Conservation (phyloP, 2,797 vertebrate genomes). For the Gallinago stenura region DNA sequence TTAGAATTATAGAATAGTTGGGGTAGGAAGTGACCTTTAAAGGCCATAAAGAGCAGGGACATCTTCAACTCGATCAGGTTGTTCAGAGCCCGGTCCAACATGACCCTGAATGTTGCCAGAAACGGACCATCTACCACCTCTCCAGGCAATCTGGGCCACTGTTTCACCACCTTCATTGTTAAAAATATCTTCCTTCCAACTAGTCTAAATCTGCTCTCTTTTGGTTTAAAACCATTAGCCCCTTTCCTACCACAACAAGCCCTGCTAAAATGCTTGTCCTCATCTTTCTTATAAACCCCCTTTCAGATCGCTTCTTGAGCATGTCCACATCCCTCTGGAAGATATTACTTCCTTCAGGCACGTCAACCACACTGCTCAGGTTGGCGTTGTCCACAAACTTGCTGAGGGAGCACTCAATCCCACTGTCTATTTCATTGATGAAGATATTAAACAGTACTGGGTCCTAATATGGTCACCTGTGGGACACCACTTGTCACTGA, state of each 20-base stretch:
- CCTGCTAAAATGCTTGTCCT: not conserved
- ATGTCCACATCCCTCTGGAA: not conserved
- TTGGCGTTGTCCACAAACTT: not conserved
- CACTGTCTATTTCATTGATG: too few relatives aligned
- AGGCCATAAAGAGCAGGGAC: not conserved
- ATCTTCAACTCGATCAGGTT: not conserved
- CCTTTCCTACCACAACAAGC: not conserved
- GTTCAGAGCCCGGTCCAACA: not conserved
- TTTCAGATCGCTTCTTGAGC: not conserved
- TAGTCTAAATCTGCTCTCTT: not conserved
- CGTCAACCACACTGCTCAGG: not conserved
- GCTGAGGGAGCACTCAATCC: not conserved
- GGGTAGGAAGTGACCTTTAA: not conserved
- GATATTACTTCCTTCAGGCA: not conserved
- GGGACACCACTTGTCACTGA: too few relatives aligned
- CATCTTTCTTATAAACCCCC: not conserved
- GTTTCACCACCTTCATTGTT: not conserved
- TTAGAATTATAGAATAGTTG: not conserved
- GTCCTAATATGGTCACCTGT: too few relatives aligned
- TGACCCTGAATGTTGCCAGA: not conserved
- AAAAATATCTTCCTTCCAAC: not conserved
- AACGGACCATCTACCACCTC: not conserved
- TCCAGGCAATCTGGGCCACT: not conserved
- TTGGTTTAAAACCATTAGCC: not conserved
- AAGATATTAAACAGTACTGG: too few relatives aligned